Evolutionary conservation across 2,797 vertebrate species (phyloP).

Genomic region (Sebastes melanostomus): DNA sequence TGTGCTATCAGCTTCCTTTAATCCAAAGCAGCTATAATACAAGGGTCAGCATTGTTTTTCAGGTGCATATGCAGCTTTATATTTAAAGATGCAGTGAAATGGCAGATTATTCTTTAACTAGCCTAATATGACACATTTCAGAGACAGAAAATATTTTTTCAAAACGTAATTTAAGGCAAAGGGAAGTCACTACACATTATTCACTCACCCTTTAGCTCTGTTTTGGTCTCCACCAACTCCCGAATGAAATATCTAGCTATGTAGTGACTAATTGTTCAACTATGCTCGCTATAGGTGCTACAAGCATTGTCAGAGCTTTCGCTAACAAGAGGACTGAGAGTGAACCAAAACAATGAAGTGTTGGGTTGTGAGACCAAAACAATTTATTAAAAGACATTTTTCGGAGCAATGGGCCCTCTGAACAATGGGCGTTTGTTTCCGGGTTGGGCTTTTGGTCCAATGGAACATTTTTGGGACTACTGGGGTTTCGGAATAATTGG

Average conservation of each 20-base stretch:
- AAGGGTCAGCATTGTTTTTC: constrained; percentile 7
- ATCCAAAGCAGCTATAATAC: constrained; percentile 24
- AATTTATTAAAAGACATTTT: background rate
- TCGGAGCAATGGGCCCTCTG: background rate
- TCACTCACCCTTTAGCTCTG: too few relatives aligned
- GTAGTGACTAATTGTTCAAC: background rate
- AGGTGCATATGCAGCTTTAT: background rate
- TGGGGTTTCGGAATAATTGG: background rate
- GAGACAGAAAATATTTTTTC: background rate
- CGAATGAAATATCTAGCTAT: background rate
- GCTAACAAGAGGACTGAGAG: background rate
- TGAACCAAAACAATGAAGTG: background rate
- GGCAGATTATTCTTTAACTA: background rate
- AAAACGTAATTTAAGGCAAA: too few relatives aligned
- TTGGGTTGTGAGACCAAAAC: background rate
- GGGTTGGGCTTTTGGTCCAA: background rate
- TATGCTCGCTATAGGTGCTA: background rate
- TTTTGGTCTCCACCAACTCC: background rate
- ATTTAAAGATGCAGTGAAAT: background rate
- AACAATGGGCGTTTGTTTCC: background rate
- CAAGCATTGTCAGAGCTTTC: background rate
- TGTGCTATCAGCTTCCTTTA: constrained; percentile 21
- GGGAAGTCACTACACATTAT: too few relatives aligned
- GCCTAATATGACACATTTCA: background rate
- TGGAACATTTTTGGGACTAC: background rate